phyloP scores from a whole-genome alignment of 2,797 vertebrate species.

The Harpagifer antarcticus region DNA sequence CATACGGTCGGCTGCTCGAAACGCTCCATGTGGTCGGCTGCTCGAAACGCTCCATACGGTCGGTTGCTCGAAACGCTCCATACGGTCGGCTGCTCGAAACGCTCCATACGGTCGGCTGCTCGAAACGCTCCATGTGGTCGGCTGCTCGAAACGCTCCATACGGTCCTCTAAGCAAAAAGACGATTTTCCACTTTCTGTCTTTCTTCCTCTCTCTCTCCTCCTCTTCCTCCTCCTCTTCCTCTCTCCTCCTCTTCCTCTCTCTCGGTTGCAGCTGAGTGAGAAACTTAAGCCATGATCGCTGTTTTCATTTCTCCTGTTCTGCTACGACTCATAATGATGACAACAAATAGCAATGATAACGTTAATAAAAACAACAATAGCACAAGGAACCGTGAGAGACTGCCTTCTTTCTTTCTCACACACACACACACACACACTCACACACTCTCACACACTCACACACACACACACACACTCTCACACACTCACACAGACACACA shows the following conservation, averaged over 20 bases:
- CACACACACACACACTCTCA: too few species aligned
- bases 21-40: too few species aligned
- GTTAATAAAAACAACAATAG: constrained; percentile 89
- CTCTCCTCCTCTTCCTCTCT: constrained; percentile 18
- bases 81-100: constrained; percentile 89
- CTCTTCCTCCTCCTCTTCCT: constrained; percentile 9
- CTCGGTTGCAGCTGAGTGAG: constrained; percentile 81
- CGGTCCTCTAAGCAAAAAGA: constrained; percentile 85
- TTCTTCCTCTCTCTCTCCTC: constrained; percentile 21
- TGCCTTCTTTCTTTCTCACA: not conserved
- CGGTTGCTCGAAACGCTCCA: too few species aligned
- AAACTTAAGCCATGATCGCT: constrained; percentile 88
- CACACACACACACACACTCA: not conserved
- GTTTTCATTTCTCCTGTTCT: constrained; percentile 85
- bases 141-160: constrained; percentile 83
- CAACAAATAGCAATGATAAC: constrained; percentile 84
- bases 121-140: constrained; percentile 91
- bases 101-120: constrained; percentile 90
- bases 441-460: too few species aligned
- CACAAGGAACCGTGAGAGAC: constrained; percentile 79
- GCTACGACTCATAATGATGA: constrained; percentile 82
- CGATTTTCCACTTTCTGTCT: constrained; percentile 81
- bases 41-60: too few species aligned
- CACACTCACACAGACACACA: too few species aligned
- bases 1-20: too few species aligned